Conservation (phyloP, 2,888 invertebrate species). For the Eupithecia dodoneata region DNA sequence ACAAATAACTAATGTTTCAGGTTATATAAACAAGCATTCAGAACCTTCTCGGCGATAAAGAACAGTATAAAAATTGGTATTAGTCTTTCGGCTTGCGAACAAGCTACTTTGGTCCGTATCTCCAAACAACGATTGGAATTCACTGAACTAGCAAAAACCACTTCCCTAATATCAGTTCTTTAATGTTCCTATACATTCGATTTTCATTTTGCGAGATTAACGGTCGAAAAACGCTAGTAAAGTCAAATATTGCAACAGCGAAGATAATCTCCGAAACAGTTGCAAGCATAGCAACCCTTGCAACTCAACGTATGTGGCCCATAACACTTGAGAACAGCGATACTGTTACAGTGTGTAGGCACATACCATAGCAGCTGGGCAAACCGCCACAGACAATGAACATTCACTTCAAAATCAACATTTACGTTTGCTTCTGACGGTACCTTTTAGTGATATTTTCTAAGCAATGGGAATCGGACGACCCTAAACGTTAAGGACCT, state of each 20-base stretch:
- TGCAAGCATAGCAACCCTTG: conserved; percentile 45
- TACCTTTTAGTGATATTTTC: neutral
- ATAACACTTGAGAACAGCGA: conserved; percentile 34
- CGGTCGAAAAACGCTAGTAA: conserved; percentile 42
- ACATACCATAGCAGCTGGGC: neutral
- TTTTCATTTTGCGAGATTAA: conserved; percentile 33
- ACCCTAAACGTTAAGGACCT: neutral
- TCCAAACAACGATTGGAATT: too few relatives aligned
- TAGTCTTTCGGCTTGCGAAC: too few relatives aligned
- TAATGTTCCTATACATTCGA: neutral
- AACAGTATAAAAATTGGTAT: too few relatives aligned
- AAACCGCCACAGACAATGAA: neutral
- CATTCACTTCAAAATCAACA: neutral
- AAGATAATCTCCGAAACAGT: conserved; percentile 64
- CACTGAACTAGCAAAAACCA: neutral
- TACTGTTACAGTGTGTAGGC: neutral
- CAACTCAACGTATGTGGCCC: conserved; percentile 47
- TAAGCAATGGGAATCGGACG: neutral
- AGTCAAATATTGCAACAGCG: conserved; percentile 56
- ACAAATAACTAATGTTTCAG: too few relatives aligned
- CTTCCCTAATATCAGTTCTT: conserved; percentile 1
- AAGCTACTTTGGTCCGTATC: too few relatives aligned
- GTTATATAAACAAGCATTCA: too few relatives aligned
- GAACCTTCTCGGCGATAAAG: too few relatives aligned
- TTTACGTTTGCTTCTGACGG: neutral